Evolutionary conservation across 2,113 vertebrate species (phyloP).

Genomic region (Nicator chloris): DNA sequence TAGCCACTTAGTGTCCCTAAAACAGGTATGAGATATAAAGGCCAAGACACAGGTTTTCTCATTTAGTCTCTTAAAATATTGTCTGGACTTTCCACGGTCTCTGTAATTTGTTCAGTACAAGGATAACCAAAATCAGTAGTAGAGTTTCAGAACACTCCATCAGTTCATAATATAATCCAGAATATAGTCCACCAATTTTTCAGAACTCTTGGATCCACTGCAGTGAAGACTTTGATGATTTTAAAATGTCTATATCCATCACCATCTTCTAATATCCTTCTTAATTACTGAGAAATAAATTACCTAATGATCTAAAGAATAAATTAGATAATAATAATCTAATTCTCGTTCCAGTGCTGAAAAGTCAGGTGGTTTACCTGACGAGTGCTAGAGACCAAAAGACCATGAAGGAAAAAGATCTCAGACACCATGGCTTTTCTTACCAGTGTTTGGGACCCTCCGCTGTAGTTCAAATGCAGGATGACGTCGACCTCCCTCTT

Average conservation of each 20-base stretch:
- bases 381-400: background rate
- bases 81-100: background rate
- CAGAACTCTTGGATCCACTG: background rate
- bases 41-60: background rate
- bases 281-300: background rate
- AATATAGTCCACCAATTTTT: background rate
- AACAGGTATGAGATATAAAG: background rate
- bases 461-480: slow-evolving; percentile 68
- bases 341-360: background rate
- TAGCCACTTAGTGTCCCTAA: background rate
- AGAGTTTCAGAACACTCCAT: background rate
- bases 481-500: slow-evolving; percentile 74
- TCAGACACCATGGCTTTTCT: background rate
- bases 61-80: background rate
- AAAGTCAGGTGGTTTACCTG: background rate
- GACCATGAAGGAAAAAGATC: background rate
- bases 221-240: background rate
- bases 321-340: background rate
- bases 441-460: slow-evolving; percentile 60
- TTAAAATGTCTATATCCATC: background rate
- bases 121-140: background rate
- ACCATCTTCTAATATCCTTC: background rate
- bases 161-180: background rate
- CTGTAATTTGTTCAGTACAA: background rate
- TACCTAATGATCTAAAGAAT: background rate